Base-by-base conservation (phyloP, 2,888 invertebrate genomes). In the Acanthosepion lycidas region DNA sequence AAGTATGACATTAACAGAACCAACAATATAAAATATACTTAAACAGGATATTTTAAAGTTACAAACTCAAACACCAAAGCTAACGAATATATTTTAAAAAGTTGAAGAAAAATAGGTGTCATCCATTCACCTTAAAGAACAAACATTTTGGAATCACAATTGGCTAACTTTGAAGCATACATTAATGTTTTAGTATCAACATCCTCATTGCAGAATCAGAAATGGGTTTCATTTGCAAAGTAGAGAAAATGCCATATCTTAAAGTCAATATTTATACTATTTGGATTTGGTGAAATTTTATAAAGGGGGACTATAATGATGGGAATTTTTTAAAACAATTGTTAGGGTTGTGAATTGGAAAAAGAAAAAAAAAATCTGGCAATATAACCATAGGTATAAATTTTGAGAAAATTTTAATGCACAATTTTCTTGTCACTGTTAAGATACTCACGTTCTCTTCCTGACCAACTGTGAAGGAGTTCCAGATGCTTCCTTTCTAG, bases 401-500 rank as follows among this genome's bases (percentile, higher is more conserved):
- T 51, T 53, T 92, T 42, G 78, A 92, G 28, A n/a, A 42, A 49
- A 49, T 9, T 42, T 48, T 48, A 28, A 49, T 51, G 23, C 20
- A 23, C 48, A 51, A 51, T 51, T 42, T 92, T 48, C 49, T 51
- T 28, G 4, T 53, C 92, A 53, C 26, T 28, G 91, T n/a, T 55
- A 6, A 59, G 55, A 53, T 59, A 94, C 94, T 94, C 48, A 94
- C 94, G 28, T 94, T 94, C 51, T 94, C 48, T 94, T 94, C 64
- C n/a, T 94, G 48, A 6, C 94, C 18, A 55, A 94, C n/a, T 94
- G 94, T 94, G 64, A 93, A 51, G 93, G n/a, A 28, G 93, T 93
- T 51, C 93, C 59, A 55, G n/a, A 53, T 48, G 64, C 53, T 64
- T 94, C 94, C 59, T 94, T 94, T 64, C 94, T 55, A 23, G 94